Percentiles rank a stretch among this genome's conserved stretches.
Conservation (phyloP, 2,797 vertebrate species). For the Florisuga fusca region DNA sequence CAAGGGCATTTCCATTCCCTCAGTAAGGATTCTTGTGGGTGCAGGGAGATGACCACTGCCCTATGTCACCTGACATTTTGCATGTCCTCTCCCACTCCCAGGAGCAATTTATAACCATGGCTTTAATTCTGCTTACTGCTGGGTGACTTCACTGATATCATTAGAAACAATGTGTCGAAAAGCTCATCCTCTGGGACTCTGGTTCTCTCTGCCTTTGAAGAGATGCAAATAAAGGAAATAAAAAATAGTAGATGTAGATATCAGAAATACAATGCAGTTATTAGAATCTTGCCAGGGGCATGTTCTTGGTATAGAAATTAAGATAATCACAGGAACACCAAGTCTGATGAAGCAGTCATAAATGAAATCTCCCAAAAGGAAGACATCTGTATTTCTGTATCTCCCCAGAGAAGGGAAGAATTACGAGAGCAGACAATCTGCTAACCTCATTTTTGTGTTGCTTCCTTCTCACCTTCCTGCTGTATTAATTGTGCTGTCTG, state of each 20-base stretch:
- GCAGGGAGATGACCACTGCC: neutral
- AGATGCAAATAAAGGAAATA: conserved; percentile 2
- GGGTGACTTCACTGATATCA: neutral
- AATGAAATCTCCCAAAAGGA: neutral
- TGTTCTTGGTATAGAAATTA: conserved; percentile 8
- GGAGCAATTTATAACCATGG: neutral
- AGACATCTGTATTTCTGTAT: neutral
- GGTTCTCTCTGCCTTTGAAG: conserved; percentile 8
- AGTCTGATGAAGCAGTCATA: neutral
- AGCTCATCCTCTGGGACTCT: neutral
- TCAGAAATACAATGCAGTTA: neutral
- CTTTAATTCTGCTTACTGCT: neutral
- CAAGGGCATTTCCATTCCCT: neutral
- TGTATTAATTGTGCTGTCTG: neutral
- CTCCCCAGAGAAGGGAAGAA: neutral
- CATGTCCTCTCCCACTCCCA: neutral
- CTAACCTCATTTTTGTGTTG: neutral
- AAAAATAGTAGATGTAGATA: neutral
- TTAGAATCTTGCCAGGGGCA: neutral
- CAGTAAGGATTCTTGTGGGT: neutral
- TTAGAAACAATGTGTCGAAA: neutral
- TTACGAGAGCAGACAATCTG: neutral
- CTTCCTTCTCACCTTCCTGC: neutral
- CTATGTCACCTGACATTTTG: neutral
- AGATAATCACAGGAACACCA: neutral